Base-by-base conservation (phyloP, 2,888 invertebrate species). In the Dasypogon diadema region DNA sequence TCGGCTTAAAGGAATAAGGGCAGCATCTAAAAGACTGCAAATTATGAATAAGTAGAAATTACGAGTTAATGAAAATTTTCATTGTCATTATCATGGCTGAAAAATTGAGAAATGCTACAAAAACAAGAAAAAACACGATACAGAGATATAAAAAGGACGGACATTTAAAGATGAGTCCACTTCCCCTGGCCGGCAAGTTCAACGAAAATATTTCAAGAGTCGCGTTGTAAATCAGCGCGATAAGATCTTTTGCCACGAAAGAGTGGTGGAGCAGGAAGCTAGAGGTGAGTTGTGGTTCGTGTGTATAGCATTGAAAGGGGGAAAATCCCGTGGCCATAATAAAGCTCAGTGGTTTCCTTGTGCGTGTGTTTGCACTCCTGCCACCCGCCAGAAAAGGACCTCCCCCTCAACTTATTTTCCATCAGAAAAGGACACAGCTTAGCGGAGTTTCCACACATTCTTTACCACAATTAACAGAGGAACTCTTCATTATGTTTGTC, bases 401-500 rank as follows among this genome's bases (percentile, higher is more conserved):
- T 18, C 16, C 8, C 21, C 12, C 22, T 18, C 6, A 6, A 18
- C 54, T 42, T 42, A 12, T 42, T 42, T 54, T 5, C 8, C 18
- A n/a, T n/a, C n/a, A 12, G 18, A 21, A 54, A 54, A 54, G 21
- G 21, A 63, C 63, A 6, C n/a, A 60, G 16, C 26, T 16, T 75
- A 24, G 63, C 65, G 30, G 26, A 24, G 68, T 22, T 34, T 63
- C 26, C 30, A 12, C 51, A 42, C 30, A 10, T 30, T n/a, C 10
- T 51, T 22, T 22, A 12, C 21, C 14, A 16, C 70, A 6, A n/a
- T 48, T 51, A 74, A 65, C 26, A 56, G 37, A 48, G 70, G 74
- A 78, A 56, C 74, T 77, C 75, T 76, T 79, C 77, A 75, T 79
- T 77, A 75, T 70, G 76, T 76, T 78, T 48, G 74, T 76, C 77